A percentile compares a stretch with the other conserved stretches of the same genome.
Conservation (phyloP, 2,888 invertebrate species). For the Microdon myrmicae region DNA sequence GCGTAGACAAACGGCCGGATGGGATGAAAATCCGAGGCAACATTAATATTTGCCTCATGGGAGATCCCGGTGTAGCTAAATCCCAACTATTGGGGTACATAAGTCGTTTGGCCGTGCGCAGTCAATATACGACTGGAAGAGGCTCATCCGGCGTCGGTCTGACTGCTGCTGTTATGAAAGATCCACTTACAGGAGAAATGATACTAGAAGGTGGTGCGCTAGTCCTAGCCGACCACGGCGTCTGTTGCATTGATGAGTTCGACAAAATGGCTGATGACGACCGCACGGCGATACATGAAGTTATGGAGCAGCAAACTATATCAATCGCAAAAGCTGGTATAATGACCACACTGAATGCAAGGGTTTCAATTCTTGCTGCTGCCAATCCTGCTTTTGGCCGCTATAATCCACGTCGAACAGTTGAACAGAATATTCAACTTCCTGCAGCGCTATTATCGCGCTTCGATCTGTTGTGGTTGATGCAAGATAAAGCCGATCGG, state of each 20-base stretch:
- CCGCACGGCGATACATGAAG: conserved; percentile 96
- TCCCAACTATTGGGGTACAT: conserved; percentile 96
- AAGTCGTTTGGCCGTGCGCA: conserved; percentile 89
- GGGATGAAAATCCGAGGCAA: conserved; percentile 98
- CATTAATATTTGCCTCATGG: conserved; percentile 99
- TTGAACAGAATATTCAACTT: conserved; percentile 97
- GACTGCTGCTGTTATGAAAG: conserved; percentile 98
- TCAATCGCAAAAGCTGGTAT: conserved; percentile 99
- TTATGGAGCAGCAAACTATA: conserved; percentile 99
- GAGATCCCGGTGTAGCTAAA: conserved; percentile 99
- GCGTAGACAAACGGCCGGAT: conserved; percentile 87
- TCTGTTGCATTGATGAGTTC: conserved; percentile 99
- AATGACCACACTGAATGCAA: conserved; percentile 96
- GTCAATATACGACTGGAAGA: conserved; percentile 95
- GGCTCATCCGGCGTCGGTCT: conserved; percentile 99
- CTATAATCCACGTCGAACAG: conserved; percentile 93
- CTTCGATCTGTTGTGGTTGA: conserved; percentile 96
- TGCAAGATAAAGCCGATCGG: conserved; percentile 82
- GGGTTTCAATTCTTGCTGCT: conserved; percentile 96
- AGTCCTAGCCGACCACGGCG: conserved; percentile 94
- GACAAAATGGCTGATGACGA: conserved; percentile 99
- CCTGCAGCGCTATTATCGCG: conserved; percentile 97
- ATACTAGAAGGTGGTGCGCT: conserved; percentile 96
- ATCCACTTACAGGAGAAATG: conserved; percentile 97
- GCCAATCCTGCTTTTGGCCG: conserved; percentile 99